Evolutionary conservation across 2,888 invertebrate genomes (phyloP).

Genomic region (Pecten maximus): DNA sequence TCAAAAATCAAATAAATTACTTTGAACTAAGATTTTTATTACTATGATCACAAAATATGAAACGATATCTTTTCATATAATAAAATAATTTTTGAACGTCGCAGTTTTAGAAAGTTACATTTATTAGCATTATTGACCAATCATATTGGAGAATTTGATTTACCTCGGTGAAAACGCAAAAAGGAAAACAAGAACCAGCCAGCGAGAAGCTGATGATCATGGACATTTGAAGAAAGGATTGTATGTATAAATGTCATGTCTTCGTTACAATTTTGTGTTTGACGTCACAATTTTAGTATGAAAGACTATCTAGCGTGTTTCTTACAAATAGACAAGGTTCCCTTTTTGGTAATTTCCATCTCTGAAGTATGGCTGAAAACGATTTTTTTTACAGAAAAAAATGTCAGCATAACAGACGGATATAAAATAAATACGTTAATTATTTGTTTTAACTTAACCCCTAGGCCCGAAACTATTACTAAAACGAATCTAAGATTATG

Average conservation of each 20-base stretch:
- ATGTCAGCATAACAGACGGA: not conserved
- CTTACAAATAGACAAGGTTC: not conserved
- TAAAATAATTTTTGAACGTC: not conserved
- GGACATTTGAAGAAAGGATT: constrained; percentile 3
- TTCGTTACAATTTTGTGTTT: not conserved
- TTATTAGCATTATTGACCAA: constrained; percentile 30
- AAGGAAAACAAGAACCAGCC: constrained; percentile 42
- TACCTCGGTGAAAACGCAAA: constrained; percentile 21
- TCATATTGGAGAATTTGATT: constrained; percentile 2
- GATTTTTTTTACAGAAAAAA: not conserved
- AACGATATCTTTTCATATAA: not conserved
- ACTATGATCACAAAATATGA: not conserved
- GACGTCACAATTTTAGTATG: not conserved
- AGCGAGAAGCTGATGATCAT: not conserved
- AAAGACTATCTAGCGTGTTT: not conserved
- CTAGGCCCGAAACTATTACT: no score
- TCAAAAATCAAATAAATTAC: constrained; percentile 7
- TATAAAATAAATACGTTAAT: no score
- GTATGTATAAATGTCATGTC: not conserved
- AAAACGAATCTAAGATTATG: no score
- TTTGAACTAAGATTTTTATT: not conserved
- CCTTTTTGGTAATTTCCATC: not conserved
- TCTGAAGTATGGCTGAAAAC: not conserved
- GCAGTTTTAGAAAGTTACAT: not conserved
- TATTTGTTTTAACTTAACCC: no score